Evolutionary conservation across 2,113 vertebrate species (phyloP).

Genomic region (Gasterosteus nipponicus): DNA sequence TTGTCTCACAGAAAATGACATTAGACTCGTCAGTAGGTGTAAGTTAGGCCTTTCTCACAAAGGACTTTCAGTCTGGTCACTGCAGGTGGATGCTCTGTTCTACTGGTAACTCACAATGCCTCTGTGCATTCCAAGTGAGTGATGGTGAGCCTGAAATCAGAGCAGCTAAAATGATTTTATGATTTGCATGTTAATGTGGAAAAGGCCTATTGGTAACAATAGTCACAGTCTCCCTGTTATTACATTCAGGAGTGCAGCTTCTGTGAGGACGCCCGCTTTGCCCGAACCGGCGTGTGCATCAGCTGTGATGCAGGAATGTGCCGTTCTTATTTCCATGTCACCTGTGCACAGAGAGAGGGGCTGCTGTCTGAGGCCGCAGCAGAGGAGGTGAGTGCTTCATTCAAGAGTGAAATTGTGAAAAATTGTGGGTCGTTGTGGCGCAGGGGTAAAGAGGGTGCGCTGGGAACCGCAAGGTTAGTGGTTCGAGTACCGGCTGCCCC

Average conservation of each 20-base stretch:
- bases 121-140: not conserved
- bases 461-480: too few relatives aligned
- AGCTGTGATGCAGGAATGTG: constrained; percentile 99
- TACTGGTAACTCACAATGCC: not conserved
- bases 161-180: not conserved
- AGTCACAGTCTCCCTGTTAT: not conserved
- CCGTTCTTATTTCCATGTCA: constrained; percentile 97
- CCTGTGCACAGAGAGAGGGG: constrained; percentile 97
- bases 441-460: too few relatives aligned
- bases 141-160: not conserved
- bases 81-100: not conserved
- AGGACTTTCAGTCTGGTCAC: not conserved
- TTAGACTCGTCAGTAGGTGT: not conserved
- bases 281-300: constrained; percentile 97
- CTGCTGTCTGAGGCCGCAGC: constrained; percentile 97
- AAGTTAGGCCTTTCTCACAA: not conserved
- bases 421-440: too few relatives aligned
- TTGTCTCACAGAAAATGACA: too few relatives aligned
- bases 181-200: not conserved
- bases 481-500: too few relatives aligned
- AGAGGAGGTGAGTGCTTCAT: constrained; percentile 86
- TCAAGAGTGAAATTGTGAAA: too few relatives aligned
- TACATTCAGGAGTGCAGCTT: constrained; percentile 93
- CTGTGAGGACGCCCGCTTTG: constrained; percentile 95
- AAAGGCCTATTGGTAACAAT: not conserved